Evolutionary conservation across 2,888 invertebrate species (phyloP).

Genomic region (Notodonta dromedarius): DNA sequence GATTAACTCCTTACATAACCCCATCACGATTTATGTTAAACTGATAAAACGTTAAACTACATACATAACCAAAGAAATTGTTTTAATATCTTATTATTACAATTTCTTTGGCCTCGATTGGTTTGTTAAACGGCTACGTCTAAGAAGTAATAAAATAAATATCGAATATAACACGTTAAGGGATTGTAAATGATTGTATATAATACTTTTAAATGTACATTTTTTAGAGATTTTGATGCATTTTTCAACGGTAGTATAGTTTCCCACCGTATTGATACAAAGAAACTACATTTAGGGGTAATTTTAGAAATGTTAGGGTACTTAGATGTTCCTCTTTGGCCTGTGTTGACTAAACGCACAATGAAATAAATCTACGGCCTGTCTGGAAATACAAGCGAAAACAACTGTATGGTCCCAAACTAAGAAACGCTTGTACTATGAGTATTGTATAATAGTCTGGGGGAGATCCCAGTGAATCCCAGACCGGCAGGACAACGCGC

Average conservation of each 20-base stretch:
- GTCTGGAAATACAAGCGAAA: no score
- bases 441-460: background rate
- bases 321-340: background rate
- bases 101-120: no score
- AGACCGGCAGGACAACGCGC: no score
- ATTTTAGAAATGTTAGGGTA: background rate
- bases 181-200: constrained; percentile 37
- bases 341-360: no score
- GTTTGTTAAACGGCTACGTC: background rate
- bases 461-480: no score
- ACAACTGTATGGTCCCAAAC: no score
- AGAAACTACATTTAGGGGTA: background rate
- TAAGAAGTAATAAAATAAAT: background rate
- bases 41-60: no score
- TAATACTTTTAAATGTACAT: constrained; percentile 13
- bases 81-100: no score
- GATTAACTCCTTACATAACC: no score
- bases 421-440: background rate
- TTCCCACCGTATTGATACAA: constrained; percentile 2
- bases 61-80: no score
- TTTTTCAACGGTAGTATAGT: background rate
- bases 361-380: no score
- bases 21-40: no score
- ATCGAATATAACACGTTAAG: background rate
- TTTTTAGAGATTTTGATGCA: constrained; percentile 9